Evolutionary conservation across 1,140 invertebrate genomes (phyloP).

Genomic region (Vanessa tameamea): DNA sequence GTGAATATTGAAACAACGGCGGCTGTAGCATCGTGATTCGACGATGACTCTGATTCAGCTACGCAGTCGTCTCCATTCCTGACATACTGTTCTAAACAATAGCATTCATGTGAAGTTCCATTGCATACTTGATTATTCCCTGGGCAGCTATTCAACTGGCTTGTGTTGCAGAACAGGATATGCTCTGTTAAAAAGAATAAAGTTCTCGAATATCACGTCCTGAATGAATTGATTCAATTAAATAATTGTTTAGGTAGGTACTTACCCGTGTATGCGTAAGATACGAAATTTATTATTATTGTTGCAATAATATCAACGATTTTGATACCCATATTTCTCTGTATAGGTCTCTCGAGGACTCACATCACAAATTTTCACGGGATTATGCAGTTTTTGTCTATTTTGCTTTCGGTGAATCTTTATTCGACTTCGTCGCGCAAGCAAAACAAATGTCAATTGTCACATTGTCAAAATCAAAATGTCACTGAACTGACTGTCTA

Average conservation of each 20-base stretch:
- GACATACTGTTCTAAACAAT: conserved; percentile 57
- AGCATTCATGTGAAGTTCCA: conserved; percentile 49
- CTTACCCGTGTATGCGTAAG: conserved; percentile 68
- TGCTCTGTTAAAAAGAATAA: conserved; percentile 78
- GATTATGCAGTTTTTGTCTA: conserved; percentile 48
- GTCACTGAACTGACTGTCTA: background rate
- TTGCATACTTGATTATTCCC: conserved; percentile 60
- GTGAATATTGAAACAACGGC: conserved; percentile 69
- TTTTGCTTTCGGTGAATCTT: conserved; percentile 45
- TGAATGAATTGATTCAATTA: conserved; percentile 77
- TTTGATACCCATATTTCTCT: conserved; percentile 54
- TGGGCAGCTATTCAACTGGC: conserved; percentile 48
- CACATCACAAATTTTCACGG: conserved; percentile 63
- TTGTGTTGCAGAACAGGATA: conserved; percentile 73
- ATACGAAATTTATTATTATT: conserved; percentile 58
- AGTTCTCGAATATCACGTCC: conserved; percentile 60
- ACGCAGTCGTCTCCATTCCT: conserved; percentile 55
- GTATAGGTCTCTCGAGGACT: conserved; percentile 36
- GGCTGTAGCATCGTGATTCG: conserved; percentile 53
- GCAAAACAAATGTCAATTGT: conserved; percentile 57
- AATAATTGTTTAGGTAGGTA: conserved; percentile 68
- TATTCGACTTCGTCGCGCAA: conserved; percentile 43
- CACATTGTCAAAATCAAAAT: conserved; percentile 13
- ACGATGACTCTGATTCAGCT: conserved; percentile 32
- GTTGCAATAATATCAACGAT: conserved; percentile 55